phyloP scores from a whole-genome alignment of 2,888 invertebrate species.

The Automeris io region DNA sequence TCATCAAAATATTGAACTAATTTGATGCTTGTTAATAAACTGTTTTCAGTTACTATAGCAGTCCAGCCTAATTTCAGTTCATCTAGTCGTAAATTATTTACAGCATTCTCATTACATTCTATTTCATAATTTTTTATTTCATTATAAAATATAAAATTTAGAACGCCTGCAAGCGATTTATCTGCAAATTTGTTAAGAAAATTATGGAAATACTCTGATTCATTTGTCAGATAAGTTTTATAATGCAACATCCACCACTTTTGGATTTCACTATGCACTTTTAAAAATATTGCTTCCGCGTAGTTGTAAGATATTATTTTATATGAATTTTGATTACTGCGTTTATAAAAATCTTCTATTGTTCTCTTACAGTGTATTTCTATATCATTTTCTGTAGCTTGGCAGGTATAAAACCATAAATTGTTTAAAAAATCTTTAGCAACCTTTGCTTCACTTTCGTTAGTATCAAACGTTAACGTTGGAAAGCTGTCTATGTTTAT shows the following conservation, averaged over 20 bases:
- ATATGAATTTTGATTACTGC: not conserved
- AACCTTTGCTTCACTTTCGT: slow-evolving; percentile 6
- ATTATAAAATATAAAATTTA: not conserved
- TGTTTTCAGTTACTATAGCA: not conserved
- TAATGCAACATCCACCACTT: slow-evolving; percentile 13
- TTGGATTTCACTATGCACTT: slow-evolving; percentile 15
- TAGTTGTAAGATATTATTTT: slow-evolving; percentile 4
- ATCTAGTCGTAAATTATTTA: not conserved
- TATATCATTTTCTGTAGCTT: slow-evolving; percentile 9
- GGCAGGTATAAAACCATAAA: slow-evolving; percentile 9
- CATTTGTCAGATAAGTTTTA: slow-evolving; percentile 1
- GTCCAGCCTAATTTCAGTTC: not conserved
- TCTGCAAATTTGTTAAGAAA: not conserved
- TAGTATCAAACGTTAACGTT: not conserved
- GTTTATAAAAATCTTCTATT: not conserved
- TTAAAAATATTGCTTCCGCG: slow-evolving; percentile 13
- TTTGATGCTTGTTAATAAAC: slow-evolving; percentile 1
- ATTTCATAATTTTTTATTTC: not conserved
- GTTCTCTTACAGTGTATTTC: slow-evolving; percentile 10
- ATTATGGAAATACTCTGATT: not conserved
- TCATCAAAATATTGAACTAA: not conserved
- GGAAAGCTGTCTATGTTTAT: slow-evolving; percentile 3
- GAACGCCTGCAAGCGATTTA: not conserved
- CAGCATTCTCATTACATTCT: not conserved
- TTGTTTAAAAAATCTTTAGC: slow-evolving; percentile 7